Percentiles rank a stretch among this genome's conserved stretches.
phyloP scores from a whole-genome alignment of 2,888 invertebrate species.

The Ormia ochracea region DNA sequence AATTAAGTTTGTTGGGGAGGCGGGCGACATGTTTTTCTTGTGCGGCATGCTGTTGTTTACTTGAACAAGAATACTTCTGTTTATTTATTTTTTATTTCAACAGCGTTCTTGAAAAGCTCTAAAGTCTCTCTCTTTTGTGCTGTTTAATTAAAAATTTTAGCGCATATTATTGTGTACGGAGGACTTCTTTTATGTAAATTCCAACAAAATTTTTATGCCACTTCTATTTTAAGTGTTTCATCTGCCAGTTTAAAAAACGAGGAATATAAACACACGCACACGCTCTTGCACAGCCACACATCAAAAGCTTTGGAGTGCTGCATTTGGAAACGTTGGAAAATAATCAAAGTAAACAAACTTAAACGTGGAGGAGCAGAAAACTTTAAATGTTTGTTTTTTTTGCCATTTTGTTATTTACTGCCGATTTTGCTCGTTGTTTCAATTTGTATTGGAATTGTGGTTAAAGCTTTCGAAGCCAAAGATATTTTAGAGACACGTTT shows the following conservation, averaged over 20 bases:
- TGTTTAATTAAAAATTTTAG: slow-evolving; percentile 2
- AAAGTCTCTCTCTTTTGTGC: background rate
- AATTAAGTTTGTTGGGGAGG: too few relatives aligned
- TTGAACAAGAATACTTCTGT: background rate
- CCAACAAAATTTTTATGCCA: background rate
- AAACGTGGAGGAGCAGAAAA: background rate
- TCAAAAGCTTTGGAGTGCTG: background rate
- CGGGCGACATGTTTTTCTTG: too few relatives aligned
- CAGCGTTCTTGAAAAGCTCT: background rate
- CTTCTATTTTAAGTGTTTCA: background rate
- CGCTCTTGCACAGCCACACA: too few relatives aligned
- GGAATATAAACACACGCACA: too few relatives aligned
- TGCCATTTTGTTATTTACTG: too few relatives aligned
- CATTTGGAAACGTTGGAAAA: background rate
- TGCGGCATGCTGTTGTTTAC: background rate
- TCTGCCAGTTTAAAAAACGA: background rate
- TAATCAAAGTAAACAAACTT: background rate
- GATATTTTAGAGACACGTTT: too few relatives aligned
- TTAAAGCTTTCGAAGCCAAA: too few relatives aligned
- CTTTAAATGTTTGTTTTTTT: background rate
- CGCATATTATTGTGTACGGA: background rate
- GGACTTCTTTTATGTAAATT: background rate
- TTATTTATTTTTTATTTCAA: background rate
- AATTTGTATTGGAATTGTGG: too few relatives aligned
- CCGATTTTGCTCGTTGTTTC: too few relatives aligned